phyloP scores from a whole-genome alignment of 2,888 invertebrate genomes.

The Rotaria macrura region DNA sequence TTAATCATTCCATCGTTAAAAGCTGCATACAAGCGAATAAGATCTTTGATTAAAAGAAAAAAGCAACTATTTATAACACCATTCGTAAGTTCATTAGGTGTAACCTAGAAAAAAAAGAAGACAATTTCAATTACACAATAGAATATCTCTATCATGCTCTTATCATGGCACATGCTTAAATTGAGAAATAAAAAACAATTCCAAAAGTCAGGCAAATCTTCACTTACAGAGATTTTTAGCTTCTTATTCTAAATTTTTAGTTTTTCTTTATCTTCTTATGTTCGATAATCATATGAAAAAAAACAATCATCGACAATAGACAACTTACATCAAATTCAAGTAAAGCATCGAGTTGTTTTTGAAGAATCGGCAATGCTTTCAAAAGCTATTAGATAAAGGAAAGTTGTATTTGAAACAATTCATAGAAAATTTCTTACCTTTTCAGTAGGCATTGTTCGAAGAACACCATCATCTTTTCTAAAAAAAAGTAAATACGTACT shows the following conservation, averaged over 20 bases:
- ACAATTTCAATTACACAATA: not conserved
- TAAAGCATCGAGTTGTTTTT: slow-evolving; percentile 83
- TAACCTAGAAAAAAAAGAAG: slow-evolving; percentile 55
- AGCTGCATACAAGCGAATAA: slow-evolving; percentile 94
- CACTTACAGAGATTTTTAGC: slow-evolving; percentile 16
- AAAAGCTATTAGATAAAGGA: slow-evolving; percentile 56
- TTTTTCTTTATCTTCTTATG: not conserved
- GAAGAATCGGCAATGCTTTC: slow-evolving; percentile 86
- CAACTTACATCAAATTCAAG: slow-evolving; percentile 74
- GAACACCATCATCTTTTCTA: slow-evolving; percentile 89
- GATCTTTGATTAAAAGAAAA: slow-evolving; percentile 94
- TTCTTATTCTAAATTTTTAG: not conserved
- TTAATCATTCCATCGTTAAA: slow-evolving; percentile 99
- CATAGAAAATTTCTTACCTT: slow-evolving; percentile 54
- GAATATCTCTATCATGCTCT: not conserved
- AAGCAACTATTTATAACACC: slow-evolving; percentile 47
- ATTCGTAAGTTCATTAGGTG: slow-evolving; percentile 76
- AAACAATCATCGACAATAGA: too few species aligned
- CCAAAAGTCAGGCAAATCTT: not conserved
- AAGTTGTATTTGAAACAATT: not conserved
- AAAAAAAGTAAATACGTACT: slow-evolving; percentile 30
- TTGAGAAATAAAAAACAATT: too few species aligned
- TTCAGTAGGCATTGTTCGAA: slow-evolving; percentile 92
- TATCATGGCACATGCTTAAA: not conserved
- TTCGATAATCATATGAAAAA: not conserved